Conservation (phyloP, 2,888 invertebrate genomes). For the Physocephala rufipes region DNA sequence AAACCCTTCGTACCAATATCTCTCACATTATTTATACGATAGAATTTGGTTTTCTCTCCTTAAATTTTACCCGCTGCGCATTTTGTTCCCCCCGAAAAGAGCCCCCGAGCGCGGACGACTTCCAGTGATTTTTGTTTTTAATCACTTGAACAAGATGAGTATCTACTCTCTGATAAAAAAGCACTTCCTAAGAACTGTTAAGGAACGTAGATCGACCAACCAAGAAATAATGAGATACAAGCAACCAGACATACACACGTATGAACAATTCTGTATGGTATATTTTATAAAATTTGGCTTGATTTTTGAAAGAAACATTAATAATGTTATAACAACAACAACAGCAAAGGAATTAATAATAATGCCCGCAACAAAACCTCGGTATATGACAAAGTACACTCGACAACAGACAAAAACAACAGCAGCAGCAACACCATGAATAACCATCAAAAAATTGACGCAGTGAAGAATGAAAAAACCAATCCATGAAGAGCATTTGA, state of each 20-base stretch:
- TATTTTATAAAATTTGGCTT: constrained; percentile 19
- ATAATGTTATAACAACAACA: constrained; percentile 28
- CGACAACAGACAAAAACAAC: not conserved
- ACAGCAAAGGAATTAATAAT: constrained; percentile 21
- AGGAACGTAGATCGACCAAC: not conserved
- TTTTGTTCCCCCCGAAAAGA: constrained; percentile 7
- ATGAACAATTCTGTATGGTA: constrained; percentile 16
- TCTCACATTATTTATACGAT: constrained; percentile 27
- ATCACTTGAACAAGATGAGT: constrained; percentile 22
- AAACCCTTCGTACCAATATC: not conserved
- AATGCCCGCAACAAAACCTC: constrained; percentile 11
- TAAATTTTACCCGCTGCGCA: constrained; percentile 14
- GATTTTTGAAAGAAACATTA: constrained; percentile 33
- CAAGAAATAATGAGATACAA: not conserved
- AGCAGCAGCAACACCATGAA: constrained; percentile 21
- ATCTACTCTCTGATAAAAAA: not conserved
- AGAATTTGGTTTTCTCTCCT: not conserved
- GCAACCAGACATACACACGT: not conserved
- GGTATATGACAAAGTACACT: not conserved
- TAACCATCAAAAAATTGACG: constrained; percentile 11
- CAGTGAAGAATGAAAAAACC: constrained; percentile 15
- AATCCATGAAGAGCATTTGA: constrained; percentile 27
- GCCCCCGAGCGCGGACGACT: constrained; percentile 23
- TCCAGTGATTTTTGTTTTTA: constrained; percentile 34
- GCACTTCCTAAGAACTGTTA: not conserved